Evolutionary conservation across 2,888 invertebrate genomes (phyloP).

Genomic region (Hanleya hanleyi): DNA sequence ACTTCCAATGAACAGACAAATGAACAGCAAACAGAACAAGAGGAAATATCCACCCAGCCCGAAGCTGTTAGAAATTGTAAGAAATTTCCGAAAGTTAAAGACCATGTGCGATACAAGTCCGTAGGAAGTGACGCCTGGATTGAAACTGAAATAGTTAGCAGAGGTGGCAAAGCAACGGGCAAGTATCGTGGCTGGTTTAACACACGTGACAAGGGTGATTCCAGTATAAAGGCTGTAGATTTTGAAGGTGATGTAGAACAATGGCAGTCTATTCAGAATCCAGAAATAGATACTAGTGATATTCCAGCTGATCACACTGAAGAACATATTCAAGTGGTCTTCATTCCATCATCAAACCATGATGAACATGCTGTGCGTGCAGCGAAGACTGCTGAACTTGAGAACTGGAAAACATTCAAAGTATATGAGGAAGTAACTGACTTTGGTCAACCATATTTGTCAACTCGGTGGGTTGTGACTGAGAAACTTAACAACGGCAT

Average conservation of each 20-base stretch:
- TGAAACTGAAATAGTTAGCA: neutral
- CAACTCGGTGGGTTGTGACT: neutral
- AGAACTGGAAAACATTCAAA: neutral
- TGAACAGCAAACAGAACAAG: too few relatives aligned
- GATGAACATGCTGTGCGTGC: neutral
- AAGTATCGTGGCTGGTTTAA: slow-evolving; percentile 4
- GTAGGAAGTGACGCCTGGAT: neutral
- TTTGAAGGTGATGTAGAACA: slow-evolving; percentile 7
- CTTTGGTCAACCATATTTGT: neutral
- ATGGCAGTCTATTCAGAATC: neutral
- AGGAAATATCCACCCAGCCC: too few relatives aligned
- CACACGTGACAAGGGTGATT: neutral
- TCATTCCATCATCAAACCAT: neutral
- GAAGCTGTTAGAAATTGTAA: too few relatives aligned
- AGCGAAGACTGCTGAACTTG: neutral
- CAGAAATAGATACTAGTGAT: neutral
- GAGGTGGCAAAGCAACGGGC: slow-evolving; percentile 15
- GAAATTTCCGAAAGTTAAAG: slow-evolving; percentile 14
- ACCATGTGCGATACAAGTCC: neutral
- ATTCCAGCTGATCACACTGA: neutral
- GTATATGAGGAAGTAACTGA: slow-evolving; percentile 6
- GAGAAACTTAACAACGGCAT: neutral
- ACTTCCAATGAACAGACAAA: too few relatives aligned
- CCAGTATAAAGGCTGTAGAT: neutral
- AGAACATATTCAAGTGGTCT: too few relatives aligned